phyloP scores from a whole-genome alignment of 2,797 vertebrate genomes.

The Alectoris magna region DNA sequence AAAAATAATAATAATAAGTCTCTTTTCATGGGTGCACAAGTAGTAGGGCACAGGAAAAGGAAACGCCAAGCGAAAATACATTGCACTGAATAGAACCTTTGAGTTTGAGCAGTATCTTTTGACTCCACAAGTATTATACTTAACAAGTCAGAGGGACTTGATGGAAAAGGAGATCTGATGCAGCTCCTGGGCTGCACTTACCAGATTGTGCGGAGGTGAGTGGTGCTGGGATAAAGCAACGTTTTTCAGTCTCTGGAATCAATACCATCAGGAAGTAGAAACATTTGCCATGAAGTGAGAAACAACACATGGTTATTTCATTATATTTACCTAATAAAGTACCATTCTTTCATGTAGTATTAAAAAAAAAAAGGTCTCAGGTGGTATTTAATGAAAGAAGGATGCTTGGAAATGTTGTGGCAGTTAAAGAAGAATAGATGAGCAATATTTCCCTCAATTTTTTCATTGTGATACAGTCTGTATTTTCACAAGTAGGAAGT shows the following conservation, averaged over 20 bases:
- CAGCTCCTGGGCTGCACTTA: neutral
- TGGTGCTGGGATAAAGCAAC: neutral
- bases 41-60: neutral
- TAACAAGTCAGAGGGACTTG: neutral
- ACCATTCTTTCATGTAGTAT: slow-evolving; percentile 38
- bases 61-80: neutral
- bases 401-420: slow-evolving; percentile 33
- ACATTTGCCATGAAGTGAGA: slow-evolving; percentile 59
- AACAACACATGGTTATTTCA: slow-evolving; percentile 70
- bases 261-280: slow-evolving; percentile 67
- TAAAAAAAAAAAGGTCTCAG: slow-evolving; percentile 10
- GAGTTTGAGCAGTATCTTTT: neutral
- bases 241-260: slow-evolving; percentile 68
- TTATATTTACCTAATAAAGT: slow-evolving; percentile 67
- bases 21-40: neutral
- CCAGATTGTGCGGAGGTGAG: slow-evolving; percentile 19
- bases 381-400: slow-evolving; percentile 62
- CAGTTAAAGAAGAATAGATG: neutral
- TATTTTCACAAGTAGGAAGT: neutral
- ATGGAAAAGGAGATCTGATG: neutral
- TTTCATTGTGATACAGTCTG: neutral
- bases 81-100: neutral
- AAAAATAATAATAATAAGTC: neutral
- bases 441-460: slow-evolving; percentile 1
- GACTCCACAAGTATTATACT: neutral